Base-by-base conservation (phyloP, 2,888 invertebrate species). In the Subacronicta megacephala region DNA sequence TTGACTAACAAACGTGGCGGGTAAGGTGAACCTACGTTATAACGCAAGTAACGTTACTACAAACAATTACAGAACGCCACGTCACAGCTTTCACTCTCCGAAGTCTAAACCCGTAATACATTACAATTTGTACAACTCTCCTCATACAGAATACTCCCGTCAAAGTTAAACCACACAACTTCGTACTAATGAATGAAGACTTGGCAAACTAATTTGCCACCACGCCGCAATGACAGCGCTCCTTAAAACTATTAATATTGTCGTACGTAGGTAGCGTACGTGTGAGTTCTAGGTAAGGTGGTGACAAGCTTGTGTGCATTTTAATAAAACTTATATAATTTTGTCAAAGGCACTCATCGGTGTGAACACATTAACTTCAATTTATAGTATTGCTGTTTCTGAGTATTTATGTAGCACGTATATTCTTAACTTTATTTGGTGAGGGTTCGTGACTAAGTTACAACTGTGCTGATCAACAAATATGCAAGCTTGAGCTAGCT, bases 111-210 rank as follows among this genome's bases (percentile, higher is more conserved):
- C 69, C 67, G 60, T 73, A 73, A 75, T 76, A 81, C 80, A 79
- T 82, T 77, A 79, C 79, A 81, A 80, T 79, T 74, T 72, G 76
- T 76, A 77, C 66, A 76, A 79, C 75, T 76, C 66, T 45, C 56
- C 59, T 67, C 72, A 75, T 72, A 75, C 62, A 72, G 68, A 72
- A 68, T 58, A 63, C 61, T 56, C 63, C 69, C 74, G 75, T 77
- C 80, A 78, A 85, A 88, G 78, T 87, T 83, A 78, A 78, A 74
- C 83, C 83, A 78, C 81, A 78, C 78, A 83, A 87, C 82, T 86
- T 84, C 71, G 76, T 69, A 75, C 77, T 87, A 88, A 87, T 88
- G 84, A 87, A 89, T 87, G 83, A 85, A 85, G 84, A 84, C 84
- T 89, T 88, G 72, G 72, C 78, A 62, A 85, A 89, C 84, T 87